Percentiles rank a stretch among this genome's conserved stretches.
Evolutionary conservation across 2,113 vertebrate genomes (phyloP).

Genomic region (Glareola pratincola): DNA sequence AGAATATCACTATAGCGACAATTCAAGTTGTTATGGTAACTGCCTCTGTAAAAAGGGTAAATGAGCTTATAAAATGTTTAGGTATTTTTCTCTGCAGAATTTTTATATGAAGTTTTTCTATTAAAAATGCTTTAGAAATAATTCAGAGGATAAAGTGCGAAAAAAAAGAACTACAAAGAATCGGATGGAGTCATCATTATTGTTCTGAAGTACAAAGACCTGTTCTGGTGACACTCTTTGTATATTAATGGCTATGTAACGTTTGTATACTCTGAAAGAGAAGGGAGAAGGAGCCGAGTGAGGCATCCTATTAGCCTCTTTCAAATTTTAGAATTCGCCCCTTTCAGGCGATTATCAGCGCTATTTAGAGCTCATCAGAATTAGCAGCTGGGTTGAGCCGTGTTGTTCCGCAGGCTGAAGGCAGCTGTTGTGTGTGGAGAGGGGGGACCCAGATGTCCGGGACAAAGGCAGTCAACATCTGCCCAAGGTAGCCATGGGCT

Average conservation of each 20-base stretch:
- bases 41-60: neutral
- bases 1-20: neutral
- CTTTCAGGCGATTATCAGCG: neutral
- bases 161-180: neutral
- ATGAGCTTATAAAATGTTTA: neutral
- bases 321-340: neutral
- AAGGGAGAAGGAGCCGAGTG: neutral
- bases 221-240: neutral
- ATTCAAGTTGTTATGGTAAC: constrained; percentile 42
- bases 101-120: neutral
- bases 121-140: neutral
- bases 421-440: neutral
- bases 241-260: neutral
- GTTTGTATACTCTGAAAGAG: neutral
- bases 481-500: accelerated
- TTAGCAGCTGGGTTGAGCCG: neutral
- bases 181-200: neutral
- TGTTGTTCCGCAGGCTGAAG: neutral
- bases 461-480: neutral
- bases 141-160: neutral
- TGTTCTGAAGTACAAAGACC: neutral
- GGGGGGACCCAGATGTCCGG: neutral
- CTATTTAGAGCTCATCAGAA: neutral
- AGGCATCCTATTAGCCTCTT: neutral
- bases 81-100: neutral